A percentile compares a stretch with the other conserved stretches of the same genome.
Conservation (phyloP, 2,888 invertebrate species). For the Entomobrya multifasciata region DNA sequence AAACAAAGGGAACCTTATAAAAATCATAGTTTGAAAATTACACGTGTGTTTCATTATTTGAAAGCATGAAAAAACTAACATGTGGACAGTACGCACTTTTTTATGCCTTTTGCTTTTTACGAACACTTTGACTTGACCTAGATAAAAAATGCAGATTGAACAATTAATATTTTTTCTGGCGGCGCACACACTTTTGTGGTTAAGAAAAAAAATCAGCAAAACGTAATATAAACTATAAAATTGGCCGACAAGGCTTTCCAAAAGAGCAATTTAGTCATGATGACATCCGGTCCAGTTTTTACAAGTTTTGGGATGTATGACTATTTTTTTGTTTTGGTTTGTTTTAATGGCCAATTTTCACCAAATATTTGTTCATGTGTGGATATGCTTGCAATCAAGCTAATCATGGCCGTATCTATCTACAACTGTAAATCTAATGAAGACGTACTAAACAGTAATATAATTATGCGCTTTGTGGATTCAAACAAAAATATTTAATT, state of each 20-base stretch:
- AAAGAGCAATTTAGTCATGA: not conserved
- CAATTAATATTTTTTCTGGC: not conserved
- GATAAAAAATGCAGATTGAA: not conserved
- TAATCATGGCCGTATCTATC: slow-evolving; percentile 15
- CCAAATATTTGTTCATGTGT: not conserved
- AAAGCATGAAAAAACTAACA: not conserved
- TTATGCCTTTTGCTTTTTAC: not conserved
- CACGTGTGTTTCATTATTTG: not conserved
- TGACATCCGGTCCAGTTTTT: slow-evolving; percentile 28
- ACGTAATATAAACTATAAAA: too few species aligned
- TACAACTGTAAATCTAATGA: not conserved
- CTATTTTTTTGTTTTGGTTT: not conserved
- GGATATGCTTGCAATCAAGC: not conserved
- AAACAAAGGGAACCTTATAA: not conserved
- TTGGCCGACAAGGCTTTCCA: slow-evolving; percentile 6
- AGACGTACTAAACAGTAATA: not conserved
- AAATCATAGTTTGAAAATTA: not conserved
- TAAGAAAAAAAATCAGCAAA: not conserved
- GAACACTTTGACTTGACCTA: slow-evolving; percentile 1
- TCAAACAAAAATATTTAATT: not conserved
- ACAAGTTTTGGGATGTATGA: not conserved
- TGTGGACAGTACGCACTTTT: not conserved
- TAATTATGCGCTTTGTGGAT: not conserved
- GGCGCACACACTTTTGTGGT: too few species aligned
- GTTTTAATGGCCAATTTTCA: not conserved